Evolutionary conservation across 2,888 invertebrate species (phyloP), one percentile per base, ranked within the genome.

Genomic region (Drosophila recens): DNA sequence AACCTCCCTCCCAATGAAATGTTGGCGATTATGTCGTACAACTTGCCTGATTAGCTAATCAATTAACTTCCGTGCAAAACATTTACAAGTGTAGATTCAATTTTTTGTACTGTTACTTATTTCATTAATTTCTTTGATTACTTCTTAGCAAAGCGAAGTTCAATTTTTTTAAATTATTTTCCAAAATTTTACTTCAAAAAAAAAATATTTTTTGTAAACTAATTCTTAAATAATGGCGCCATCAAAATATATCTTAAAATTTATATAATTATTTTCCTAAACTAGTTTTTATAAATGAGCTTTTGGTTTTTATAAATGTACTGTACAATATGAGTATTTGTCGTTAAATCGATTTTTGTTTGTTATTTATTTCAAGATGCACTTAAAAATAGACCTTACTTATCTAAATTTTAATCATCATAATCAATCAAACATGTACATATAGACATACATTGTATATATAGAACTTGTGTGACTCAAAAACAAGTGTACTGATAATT

Each of bases 401-500:
- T 30, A 54, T 10, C 53, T 20, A 48, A 68, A 74, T 54, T 38
- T 54, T 27, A 58, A 72, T 68, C 57, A 68, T 30, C 30, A 8
- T 1, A 6, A 30, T 30, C 30, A 30, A 8, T 30, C 23, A 27
- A 15, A 43, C 42, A 33, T 13, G 33, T n/a, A 2, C 13, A 33
- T 23, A 10, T 5, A 27, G 6, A 38, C n/a, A 38, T 38, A 38
- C 17, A 11, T 53, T 13, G 0, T 42, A 17, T 33, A 20, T 17
- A 10, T 6, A 61, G 2, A 20, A 9, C 6, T 38, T 23, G 3
- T 13, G 30, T 63, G 30, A 27, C 38, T 36, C n/a, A 38, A 38
- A 33, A 51, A 63, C 45, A 73, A 38, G 20, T 63, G 49, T 54
- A 36, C 68, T 68, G 59, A 76, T 76, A 61, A 57, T n/a, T 11